Base-by-base conservation (phyloP, 2,888 invertebrate genomes). In the Galerucella pusilla region DNA sequence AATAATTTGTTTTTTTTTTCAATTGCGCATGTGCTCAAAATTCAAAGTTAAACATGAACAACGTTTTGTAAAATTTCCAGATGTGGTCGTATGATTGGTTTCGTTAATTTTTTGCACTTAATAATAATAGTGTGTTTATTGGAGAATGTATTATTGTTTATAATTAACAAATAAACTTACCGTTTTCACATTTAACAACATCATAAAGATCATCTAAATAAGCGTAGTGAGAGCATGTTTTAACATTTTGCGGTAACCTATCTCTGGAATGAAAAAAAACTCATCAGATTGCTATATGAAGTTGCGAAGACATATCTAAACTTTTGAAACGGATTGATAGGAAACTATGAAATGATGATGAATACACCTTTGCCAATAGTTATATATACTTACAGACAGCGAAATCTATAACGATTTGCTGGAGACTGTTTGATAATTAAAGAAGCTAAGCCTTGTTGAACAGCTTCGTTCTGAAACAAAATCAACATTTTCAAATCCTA, bases 151-250 rank as follows among this genome's bases (percentile, higher is more conserved):
- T 7, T n/a, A 14, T 49, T 14, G 14, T n/a, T 6, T 1, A 52
- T n/a, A 14, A 7, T 20, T 7, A 57, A 20, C 0, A 20, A 16
- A 20, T 2, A 45, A 60, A 42, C 88, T 91, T 89, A 93, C 93
- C 92, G 87, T 90, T 90, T 80, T 92, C 91, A 76, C 90, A 90
- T 78, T 90, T 89, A 57, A 93, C 89, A 45, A 91, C 90, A 83
- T 93, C 93, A 84, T 92, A 93, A 85, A 93, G 91, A 88, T 94
- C 93, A 87, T 93, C 93, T 84, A 93, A 88, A 85, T 93, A 92
- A 81, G 92, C 92, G 85, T 93, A 93, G 87, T 93, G 92, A 83
- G 90, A 90, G 85, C 91, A 92, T 72, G 89, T 88, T 78, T 89
- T 90, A 69, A 92, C 90, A 82, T 92, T 92, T 80, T 90, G 89